phyloP scores from a whole-genome alignment of 2,797 vertebrate species.

The Artibeus lituratus region DNA sequence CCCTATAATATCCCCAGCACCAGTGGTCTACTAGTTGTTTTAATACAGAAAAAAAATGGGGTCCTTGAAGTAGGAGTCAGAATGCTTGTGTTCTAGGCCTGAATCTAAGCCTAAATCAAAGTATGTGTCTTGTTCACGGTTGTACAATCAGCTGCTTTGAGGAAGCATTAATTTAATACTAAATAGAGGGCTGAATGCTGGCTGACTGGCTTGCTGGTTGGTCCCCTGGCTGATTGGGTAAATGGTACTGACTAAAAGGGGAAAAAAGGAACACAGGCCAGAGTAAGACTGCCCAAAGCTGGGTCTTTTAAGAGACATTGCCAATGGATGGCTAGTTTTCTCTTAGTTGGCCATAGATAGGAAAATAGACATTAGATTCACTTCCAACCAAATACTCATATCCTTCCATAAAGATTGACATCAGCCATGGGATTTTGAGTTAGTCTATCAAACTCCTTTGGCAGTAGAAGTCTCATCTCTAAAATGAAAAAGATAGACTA shows the following conservation, averaged over 20 bases:
- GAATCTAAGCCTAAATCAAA: not conserved
- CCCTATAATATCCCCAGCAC: not conserved
- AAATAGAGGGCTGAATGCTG: not conserved
- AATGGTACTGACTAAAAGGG: not conserved
- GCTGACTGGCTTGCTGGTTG: not conserved
- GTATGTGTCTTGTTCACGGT: not conserved
- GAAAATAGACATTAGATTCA: not conserved
- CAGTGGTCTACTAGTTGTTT: not conserved
- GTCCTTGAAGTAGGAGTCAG: not conserved
- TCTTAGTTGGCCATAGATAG: not conserved
- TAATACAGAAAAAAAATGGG: not conserved
- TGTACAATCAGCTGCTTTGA: not conserved
- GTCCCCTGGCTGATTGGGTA: not conserved
- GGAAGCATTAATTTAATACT: not conserved
- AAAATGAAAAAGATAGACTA: not conserved
- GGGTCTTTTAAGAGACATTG: not conserved
- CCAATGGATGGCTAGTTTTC: not conserved
- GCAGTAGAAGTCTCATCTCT: not conserved
- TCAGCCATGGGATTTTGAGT: not conserved
- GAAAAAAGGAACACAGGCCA: not conserved
- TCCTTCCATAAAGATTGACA: not conserved
- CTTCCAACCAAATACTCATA: not conserved
- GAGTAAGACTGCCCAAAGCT: not conserved
- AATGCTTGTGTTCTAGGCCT: not conserved
- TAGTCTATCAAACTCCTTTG: not conserved